These are phyloP conservation scores for Saguinus imperator DNA, from an alignment of 2,113 vertebrate species.

Conservation along the genomic window DNA sequence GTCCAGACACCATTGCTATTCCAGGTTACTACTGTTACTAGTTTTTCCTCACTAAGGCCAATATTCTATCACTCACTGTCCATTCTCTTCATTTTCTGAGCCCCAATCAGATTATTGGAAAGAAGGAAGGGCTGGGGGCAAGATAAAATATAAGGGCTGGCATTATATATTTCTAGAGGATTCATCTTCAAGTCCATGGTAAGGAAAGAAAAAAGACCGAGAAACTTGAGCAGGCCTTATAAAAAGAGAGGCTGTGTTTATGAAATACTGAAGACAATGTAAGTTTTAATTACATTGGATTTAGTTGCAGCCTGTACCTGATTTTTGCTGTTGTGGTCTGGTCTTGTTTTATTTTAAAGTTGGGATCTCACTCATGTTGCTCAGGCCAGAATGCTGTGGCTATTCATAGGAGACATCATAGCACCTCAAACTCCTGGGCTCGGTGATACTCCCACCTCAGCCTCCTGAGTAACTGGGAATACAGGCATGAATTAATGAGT, in stretches of 20 bases:
- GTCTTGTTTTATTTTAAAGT: not conserved
- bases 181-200: not conserved
- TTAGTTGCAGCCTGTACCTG: not conserved
- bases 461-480: not conserved
- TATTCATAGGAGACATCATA: not conserved
- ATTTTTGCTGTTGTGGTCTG: not conserved
- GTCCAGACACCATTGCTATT: not conserved
- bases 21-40: not conserved
- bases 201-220: not conserved
- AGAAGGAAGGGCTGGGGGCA: not conserved
- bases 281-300: not conserved
- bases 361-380: not conserved
- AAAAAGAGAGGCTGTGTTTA: not conserved
- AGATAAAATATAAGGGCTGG: not conserved
- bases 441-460: not conserved
- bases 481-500: not conserved
- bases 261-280: not conserved
- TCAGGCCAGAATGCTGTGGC: not conserved
- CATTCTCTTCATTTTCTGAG: not conserved
- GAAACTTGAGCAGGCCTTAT: not conserved
- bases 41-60: fast-evolving
- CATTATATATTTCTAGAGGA: not conserved
- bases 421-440: not conserved
- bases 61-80: fast-evolving
- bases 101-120: not conserved